Evolutionary conservation across 2,797 vertebrate species (phyloP), one percentile per base, ranked within the genome.

Genomic region (Phylloscopus collybita): DNA sequence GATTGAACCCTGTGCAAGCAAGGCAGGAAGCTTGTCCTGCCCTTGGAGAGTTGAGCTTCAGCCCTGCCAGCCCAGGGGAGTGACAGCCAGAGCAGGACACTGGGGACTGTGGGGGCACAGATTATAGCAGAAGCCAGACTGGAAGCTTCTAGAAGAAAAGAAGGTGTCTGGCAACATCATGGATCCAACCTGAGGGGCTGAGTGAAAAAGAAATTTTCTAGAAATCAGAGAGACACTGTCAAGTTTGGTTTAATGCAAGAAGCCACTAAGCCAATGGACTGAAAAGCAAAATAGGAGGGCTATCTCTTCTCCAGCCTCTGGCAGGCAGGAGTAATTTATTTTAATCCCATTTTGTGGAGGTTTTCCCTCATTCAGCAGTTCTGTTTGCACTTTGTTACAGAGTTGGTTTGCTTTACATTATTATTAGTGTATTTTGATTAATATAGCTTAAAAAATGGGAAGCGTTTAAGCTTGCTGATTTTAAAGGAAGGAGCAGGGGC

Each of bases 361-460:
- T 71, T 84, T 80, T 74, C 27, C 47, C 30, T 67, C 64, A 80
- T 73, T 90, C 81, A 87, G 78, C 57, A 94, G 45, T 80, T 96
- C 61, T 82, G 38, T 50, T 79, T 91, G 26, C 2, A 5, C 50
- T 67, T 79, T 67, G 23, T 59, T 89, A 65, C 3, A 44, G 34
- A 57, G 14, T 34, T 85, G 44, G 9, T 75, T 82, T 61, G 25
- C 3, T 90, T 78, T 86, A 59, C 4, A 5, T 57, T 57, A 57
- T 57, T 76, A 81, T 32, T 81, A 40, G 29, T 32, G 34, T 51
- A 45, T 79, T 75, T 95, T 93, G 61, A 84, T 75, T 90, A 82
- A 91, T 27, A 65, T 3, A 57, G 44, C 57, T 60, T 80, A 34
- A 78, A 85, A 93, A 81, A 19, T 21, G 15, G 20, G 72, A 85